Conservation (phyloP, 1,140 invertebrate genomes). For the Monochamus saltuarius region DNA sequence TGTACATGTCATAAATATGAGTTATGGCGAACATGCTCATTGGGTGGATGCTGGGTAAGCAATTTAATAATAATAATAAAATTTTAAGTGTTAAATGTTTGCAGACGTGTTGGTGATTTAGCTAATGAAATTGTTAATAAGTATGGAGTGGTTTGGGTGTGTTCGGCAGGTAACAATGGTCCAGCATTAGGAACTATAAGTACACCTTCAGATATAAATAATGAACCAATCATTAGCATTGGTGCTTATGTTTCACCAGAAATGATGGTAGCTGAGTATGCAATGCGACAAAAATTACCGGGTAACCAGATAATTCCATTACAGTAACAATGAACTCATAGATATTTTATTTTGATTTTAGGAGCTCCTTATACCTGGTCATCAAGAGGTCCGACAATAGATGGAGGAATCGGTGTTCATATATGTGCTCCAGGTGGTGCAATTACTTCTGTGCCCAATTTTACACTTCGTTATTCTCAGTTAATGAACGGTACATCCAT, state of each 20-base stretch:
- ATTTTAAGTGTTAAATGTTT: conserved; percentile 36
- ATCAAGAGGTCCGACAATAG: conserved; percentile 83
- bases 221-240: conserved; percentile 83
- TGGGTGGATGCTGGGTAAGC: conserved; percentile 86
- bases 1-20: conserved; percentile 95
- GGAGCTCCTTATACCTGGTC: conserved; percentile 93
- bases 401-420: conserved; percentile 85
- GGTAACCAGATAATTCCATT: conserved; percentile 44
- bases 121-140: conserved; percentile 91
- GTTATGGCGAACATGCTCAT: conserved; percentile 93
- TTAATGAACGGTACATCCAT: conserved; percentile 98
- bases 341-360: conserved; percentile 16
- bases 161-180: conserved; percentile 92
- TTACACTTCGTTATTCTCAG: conserved; percentile 82
- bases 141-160: conserved; percentile 88
- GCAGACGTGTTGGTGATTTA: conserved; percentile 78
- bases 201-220: conserved; percentile 85
- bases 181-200: conserved; percentile 90
- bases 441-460: conserved; percentile 92
- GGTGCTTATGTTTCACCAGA: conserved; percentile 96
- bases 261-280: conserved; percentile 97
- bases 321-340: neutral
- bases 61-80: conserved; percentile 33
- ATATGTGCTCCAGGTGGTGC: conserved; percentile 96
- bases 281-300: conserved; percentile 78